phyloP scores from a whole-genome alignment of 2,888 invertebrate species.

The Lepidocyrtinus sp. region DNA sequence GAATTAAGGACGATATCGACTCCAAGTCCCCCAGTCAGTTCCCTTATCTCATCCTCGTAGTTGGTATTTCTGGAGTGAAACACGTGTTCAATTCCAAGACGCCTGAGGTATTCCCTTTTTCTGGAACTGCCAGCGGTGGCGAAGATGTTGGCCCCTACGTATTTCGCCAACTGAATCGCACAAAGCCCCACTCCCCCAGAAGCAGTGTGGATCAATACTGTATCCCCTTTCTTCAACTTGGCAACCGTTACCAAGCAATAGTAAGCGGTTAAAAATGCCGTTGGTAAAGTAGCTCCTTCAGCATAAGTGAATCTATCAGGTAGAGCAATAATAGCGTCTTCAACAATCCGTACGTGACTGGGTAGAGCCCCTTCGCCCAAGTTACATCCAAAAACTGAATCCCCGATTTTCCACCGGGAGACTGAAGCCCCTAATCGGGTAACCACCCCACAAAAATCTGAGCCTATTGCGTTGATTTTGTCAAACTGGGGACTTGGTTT shows the following conservation, averaged over 20 bases:
- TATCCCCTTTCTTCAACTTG: conserved; percentile 36
- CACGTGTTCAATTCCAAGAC: conserved; percentile 50
- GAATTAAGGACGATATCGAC: conserved; percentile 57
- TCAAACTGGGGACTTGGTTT: conserved; percentile 41
- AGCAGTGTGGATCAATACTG: conserved; percentile 53
- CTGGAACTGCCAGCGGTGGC: conserved; percentile 50
- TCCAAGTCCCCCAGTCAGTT: conserved; percentile 38
- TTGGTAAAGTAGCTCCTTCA: conserved; percentile 52
- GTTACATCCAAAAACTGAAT: conserved; percentile 38
- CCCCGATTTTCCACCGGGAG: too few relatives aligned
- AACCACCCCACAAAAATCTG: conserved; percentile 47
- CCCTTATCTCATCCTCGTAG: conserved; percentile 29
- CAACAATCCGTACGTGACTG: too few relatives aligned
- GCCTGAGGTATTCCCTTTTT: conserved; percentile 44
- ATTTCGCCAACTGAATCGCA: conserved; percentile 53
- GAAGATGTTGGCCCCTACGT: conserved; percentile 45
- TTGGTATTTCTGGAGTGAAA: conserved; percentile 36
- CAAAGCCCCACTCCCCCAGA: conserved; percentile 58
- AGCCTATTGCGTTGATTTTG: conserved; percentile 28
- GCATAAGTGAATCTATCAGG: conserved; percentile 28
- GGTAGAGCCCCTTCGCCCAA: conserved; percentile 7
- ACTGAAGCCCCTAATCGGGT: too few relatives aligned
- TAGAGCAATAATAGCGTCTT: too few relatives aligned
- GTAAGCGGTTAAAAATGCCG: conserved; percentile 40
- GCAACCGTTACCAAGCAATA: conserved; percentile 45